Base-by-base conservation (phyloP, 2,797 vertebrate genomes). In the Toxotes lorentzi region DNA sequence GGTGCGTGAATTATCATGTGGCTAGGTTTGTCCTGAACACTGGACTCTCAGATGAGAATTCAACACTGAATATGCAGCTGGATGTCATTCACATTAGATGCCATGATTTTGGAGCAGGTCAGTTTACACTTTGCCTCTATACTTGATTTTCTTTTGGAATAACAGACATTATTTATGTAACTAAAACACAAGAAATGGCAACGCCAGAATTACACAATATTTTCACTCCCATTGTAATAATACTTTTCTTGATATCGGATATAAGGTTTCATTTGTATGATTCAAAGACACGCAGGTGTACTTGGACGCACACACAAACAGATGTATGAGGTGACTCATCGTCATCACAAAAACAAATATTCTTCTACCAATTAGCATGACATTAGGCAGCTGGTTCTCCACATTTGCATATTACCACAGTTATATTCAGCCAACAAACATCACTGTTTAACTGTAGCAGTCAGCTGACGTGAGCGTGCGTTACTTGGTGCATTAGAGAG, bases 361-460 rank as follows among this genome's bases (percentile, higher is more conserved):
- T 81, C 40, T 67, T 41, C 41, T 41, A 59, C 1, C 30, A 47
- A 50, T 73, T 62, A 43, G 58, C 45, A 64, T 56, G 65, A 67
- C 23, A 23, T n/a, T 38, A 23, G 14, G 63, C 87, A 85, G 78
- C 82, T 73, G 54, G 71, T 61, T 73, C 63, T 72, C 59, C 23
- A 38, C 9, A 73, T 86, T 75, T 69, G 54, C 71, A 76, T 72
- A 57, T 61, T 53, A 69, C 34, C n/a, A 19, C 40, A 62, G 74
- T 81, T 60, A 70, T 35, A 50, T 70, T 79, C 54, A 40, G 70
- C 60, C 57, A 79, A 19, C 43, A 66, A 56, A 68, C 72, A 23
- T 74, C 45, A 68, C 32, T 69, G 17, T 64, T 81, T 76, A 70
- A 65, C 34, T 51, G 30, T 70, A 60, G 48, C 10, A 58, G 45